Evolutionary conservation across 2,797 vertebrate genomes (phyloP), one percentile per base, ranked within the genome.

Genomic region (Epinephelus awoara): DNA sequence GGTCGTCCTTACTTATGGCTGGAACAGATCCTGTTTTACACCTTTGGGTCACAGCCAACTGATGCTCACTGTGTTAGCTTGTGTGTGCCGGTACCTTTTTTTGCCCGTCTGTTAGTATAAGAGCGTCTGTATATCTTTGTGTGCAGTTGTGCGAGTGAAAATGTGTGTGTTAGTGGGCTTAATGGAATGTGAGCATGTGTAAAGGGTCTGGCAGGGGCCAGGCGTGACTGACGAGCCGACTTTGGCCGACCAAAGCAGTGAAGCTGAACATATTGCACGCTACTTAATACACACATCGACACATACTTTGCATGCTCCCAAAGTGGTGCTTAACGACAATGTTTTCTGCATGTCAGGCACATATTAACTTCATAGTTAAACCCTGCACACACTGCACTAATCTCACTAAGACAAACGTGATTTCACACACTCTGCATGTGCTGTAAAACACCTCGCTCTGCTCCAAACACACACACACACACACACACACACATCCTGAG

Each of bases 221-320:
- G 80, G 88, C 69, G 57, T 90, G 90, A 91, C 91, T 89, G 89
- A 91, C 61, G 75, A 90, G 79, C 85, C 70, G 79, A 85, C 74
- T 83, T 75, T 85, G 85, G 74, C 85, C 27, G 64, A 80, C 64
- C 77, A 76, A 88, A 83, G 77, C 82, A 52, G 55, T 52, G 56
- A 75, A 83, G 89, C 85, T 73, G 72, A 91, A 83, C 74, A 86
- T 49, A 75, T 19, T 77, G 75, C 74, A 75, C 21, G 52, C 77
- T 51, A 63, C 80, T 75, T 80, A 76, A 82, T 79, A 76, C 67
- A 66, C 84, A 83, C 64, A 72, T 65, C 44, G 21, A 80, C 81
- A 78, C 76, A 23, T 59, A 79, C 69, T 65, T 72, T 71, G 52
- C 66, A 59, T 46, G 64, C 56, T 83, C 82, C 50, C 67, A 58